phyloP scores from a whole-genome alignment of 1,140 invertebrate species.

The Hylaeus volcanicus region DNA sequence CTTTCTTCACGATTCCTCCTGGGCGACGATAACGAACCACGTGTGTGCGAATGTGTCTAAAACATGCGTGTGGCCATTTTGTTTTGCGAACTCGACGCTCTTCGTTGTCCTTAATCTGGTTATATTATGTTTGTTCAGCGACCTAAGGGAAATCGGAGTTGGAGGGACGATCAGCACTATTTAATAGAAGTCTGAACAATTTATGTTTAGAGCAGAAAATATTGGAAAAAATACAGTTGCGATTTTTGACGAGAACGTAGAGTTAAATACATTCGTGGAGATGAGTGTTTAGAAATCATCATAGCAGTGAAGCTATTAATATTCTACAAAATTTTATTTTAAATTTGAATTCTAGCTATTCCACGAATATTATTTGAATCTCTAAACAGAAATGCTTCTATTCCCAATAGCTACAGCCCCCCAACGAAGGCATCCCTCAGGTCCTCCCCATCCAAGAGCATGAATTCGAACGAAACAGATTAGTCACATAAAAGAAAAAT shows the following conservation, averaged over 20 bases:
- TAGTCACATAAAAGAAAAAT: background rate
- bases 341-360: too few species aligned
- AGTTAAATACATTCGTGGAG: too few species aligned
- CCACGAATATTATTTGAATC: too few species aligned
- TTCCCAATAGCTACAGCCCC: background rate
- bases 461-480: background rate
- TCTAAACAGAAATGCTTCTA: too few species aligned
- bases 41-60: background rate
- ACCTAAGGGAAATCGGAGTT: background rate
- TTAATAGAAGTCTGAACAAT: too few species aligned
- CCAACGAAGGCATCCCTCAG: background rate
- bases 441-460: background rate
- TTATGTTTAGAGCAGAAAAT: too few species aligned
- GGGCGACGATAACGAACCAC: background rate
- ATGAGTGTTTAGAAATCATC: too few species aligned
- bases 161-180: background rate
- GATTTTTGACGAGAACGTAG: too few species aligned
- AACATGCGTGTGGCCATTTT: background rate
- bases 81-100: background rate
- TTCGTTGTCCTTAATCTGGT: background rate
- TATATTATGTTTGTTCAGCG: too few species aligned
- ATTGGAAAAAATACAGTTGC: too few species aligned
- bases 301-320: too few species aligned
- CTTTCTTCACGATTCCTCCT: background rate
- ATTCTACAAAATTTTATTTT: too few species aligned